Base-by-base conservation (phyloP, 2,797 vertebrate genomes). In the Alca torda region DNA sequence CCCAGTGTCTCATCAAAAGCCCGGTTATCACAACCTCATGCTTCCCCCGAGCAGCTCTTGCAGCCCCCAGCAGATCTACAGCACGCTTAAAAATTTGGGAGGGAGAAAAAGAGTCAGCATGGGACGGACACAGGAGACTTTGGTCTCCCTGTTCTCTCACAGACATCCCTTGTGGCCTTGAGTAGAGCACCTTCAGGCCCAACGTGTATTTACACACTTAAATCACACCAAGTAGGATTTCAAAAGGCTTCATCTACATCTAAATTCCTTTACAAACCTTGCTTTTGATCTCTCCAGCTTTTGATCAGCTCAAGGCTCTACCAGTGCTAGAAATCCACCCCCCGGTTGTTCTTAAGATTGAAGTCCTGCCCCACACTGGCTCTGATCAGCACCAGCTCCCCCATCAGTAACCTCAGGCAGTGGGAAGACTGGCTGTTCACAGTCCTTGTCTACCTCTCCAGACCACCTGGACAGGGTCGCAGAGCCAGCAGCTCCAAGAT, bases 191-290 rank as follows among this genome's bases (percentile, higher is more conserved):
- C 70, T 69, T 65, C 24, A 13, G 73, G 46, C 20, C 80, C 33
- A 33, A 0, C 8, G 35, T 17, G 33, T 46, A 35, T 61, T 87
- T 68, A 64, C 23, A 64, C 48, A 4, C 76, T 72, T 31, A 30
- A 75, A 50, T 79, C 78, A 59, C 78, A 63, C 59, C 25, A 70
- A 87, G 68, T 1, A 73, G 78, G 82, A 80, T 93, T 89, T 82
- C 74, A 63, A 54, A 92, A 89, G 46, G 43, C 13, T 76, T 67
- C 59, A 51, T 59, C 59, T 39, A n/a, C 59, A 74, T 82, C 48
- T 85, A 15, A 93, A 91, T 45, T 76, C 87, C 41, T 45, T 80
- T 54, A 67, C 31, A 80, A 89, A 87, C 74, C 84, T 85, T 79
- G 28, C 25, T 77, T 93, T 93, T 77, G 51, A 79, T 80, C 33